A percentile compares a stretch with the other conserved stretches of the same genome.
Conservation (phyloP, 2,797 vertebrate species). For the Urophycis tenuis region DNA sequence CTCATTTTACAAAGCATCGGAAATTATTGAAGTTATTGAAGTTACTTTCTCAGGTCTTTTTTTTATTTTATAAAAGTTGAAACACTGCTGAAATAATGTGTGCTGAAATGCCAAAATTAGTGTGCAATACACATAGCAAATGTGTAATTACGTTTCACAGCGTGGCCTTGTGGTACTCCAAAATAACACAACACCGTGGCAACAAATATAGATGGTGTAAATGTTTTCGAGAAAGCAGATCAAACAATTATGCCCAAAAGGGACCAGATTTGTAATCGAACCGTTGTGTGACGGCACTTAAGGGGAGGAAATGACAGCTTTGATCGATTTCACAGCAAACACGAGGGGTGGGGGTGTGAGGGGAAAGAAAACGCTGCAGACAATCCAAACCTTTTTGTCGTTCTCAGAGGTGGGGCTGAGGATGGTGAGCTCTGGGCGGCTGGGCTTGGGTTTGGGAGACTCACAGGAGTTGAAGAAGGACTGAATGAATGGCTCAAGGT, state of each 20-base stretch:
- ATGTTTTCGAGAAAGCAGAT: too few relatives aligned
- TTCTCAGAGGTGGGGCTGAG: slow-evolving; percentile 93
- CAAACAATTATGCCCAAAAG: too few relatives aligned
- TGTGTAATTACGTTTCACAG: too few relatives aligned
- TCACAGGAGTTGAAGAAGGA: slow-evolving; percentile 97
- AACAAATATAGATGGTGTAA: too few relatives aligned
- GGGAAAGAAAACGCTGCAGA: too few relatives aligned
- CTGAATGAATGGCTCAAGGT: slow-evolving; percentile 95
- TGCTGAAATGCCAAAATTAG: too few relatives aligned
- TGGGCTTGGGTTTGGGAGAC: slow-evolving; percentile 94
- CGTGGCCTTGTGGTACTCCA: too few relatives aligned
- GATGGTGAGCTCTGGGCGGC: slow-evolving; percentile 91
- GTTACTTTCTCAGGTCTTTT: background rate
- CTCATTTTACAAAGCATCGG: too few relatives aligned
- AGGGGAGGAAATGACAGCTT: background rate
- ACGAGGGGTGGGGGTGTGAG: background rate
- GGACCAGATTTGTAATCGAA: too few relatives aligned
- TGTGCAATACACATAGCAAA: too few relatives aligned
- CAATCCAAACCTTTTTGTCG: slow-evolving; percentile 83
- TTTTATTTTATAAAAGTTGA: background rate
- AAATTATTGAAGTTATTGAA: background rate
- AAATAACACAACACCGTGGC: too few relatives aligned
- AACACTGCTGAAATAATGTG: background rate
- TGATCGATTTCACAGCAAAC: background rate
- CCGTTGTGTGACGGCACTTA: background rate